phyloP scores from a whole-genome alignment of 2,888 invertebrate genomes.

The Scaptomyza polygonia region DNA sequence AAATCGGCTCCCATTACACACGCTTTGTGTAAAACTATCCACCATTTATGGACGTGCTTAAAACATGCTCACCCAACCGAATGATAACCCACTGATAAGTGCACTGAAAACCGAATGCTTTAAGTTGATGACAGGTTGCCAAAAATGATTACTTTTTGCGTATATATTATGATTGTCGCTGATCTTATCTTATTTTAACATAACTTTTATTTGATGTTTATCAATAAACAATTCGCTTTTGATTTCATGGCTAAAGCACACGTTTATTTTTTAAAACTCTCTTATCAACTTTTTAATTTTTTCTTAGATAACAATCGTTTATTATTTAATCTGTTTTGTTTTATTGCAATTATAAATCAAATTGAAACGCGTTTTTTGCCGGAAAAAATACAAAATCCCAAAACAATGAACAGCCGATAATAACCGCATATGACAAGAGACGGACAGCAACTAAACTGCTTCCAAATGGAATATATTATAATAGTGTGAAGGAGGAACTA shows the following conservation, averaged over 20 bases:
- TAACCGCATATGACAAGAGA: constrained; percentile 20
- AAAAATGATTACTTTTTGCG: neutral
- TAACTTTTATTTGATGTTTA: neutral
- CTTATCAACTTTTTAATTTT: no score
- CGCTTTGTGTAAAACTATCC: constrained; percentile 8
- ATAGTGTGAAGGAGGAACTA: neutral
- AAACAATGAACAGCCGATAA: neutral
- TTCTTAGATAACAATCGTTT: neutral
- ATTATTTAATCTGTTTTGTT: neutral
- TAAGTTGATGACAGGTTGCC: neutral
- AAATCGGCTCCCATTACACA: constrained; percentile 12
- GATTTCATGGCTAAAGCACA: neutral
- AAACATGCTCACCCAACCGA: neutral
- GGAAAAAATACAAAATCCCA: neutral
- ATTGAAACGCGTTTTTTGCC: neutral
- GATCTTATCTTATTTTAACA: neutral
- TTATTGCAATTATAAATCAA: neutral
- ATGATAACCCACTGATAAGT: neutral
- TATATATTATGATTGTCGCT: neutral
- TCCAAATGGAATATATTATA: neutral
- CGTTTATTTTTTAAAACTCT: no score
- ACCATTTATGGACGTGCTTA: constrained; percentile 31
- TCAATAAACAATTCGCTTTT: neutral
- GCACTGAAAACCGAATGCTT: neutral
- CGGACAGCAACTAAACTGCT: constrained; percentile 21